A percentile compares a stretch with the other conserved stretches of the same genome.
Evolutionary conservation across 2,113 vertebrate species (phyloP).

Genomic region (Notothenia coriiceps): DNA sequence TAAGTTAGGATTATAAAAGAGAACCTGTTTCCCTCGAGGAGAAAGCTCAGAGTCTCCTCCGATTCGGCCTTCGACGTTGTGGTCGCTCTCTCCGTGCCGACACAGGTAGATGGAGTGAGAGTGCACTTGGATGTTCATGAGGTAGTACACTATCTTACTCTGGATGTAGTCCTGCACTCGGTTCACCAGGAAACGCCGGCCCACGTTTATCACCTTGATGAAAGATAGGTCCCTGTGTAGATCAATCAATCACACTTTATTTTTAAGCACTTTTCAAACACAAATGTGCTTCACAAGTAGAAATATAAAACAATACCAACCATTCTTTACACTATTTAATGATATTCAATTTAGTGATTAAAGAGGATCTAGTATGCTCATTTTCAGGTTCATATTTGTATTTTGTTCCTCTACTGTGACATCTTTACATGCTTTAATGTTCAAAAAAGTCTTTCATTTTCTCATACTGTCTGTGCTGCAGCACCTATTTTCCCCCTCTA

Average conservation of each 20-base stretch:
- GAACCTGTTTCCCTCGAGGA: slow-evolving; percentile 89
- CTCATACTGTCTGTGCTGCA: too few species aligned
- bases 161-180: slow-evolving; percentile 98
- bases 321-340: too few species aligned
- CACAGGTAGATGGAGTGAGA: slow-evolving; percentile 97
- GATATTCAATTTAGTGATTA: too few species aligned
- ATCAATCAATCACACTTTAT: background rate
- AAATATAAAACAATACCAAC: too few species aligned
- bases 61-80: slow-evolving; percentile 91
- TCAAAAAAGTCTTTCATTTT: too few species aligned
- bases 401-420: too few species aligned
- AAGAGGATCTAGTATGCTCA: too few species aligned
- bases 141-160: slow-evolving; percentile 99
- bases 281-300: too few species aligned
- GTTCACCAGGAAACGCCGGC: slow-evolving; percentile 95
- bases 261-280: too few species aligned
- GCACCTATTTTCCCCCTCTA: too few species aligned
- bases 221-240: slow-evolving; percentile 93
- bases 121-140: slow-evolving; percentile 98
- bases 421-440: too few species aligned
- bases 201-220: slow-evolving; percentile 98
- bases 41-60: slow-evolving; percentile 95
- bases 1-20: background rate
- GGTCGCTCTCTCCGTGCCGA: slow-evolving; percentile 94
- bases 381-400: too few species aligned